Conservation (phyloP, 1,140 invertebrate genomes). For the Rhysida immarginata region DNA sequence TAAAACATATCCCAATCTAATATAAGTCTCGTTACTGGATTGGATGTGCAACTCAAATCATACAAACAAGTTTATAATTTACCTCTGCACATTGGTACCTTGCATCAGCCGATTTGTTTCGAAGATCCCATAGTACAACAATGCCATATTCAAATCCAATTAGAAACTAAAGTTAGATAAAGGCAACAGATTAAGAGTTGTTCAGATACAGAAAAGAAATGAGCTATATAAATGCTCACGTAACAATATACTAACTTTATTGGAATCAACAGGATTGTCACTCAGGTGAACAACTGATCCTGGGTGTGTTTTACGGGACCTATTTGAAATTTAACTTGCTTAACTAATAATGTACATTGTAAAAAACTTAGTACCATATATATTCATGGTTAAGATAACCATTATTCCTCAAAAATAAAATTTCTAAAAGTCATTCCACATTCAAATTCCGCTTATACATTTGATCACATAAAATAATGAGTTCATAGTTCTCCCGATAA, state of each 20-base stretch:
- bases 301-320: slow-evolving; percentile 84
- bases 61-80: slow-evolving; percentile 12
- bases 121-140: slow-evolving; percentile 91
- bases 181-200: not conserved
- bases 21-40: not conserved
- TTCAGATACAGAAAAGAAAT: not conserved
- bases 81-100: slow-evolving; percentile 49
- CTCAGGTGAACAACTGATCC: slow-evolving; percentile 85
- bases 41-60: too few species aligned
- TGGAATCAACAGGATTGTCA: slow-evolving; percentile 87
- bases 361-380: too few species aligned
- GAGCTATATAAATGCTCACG: not conserved
- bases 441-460: too few species aligned
- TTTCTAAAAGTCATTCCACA: too few species aligned
- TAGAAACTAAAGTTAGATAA: slow-evolving; percentile 48
- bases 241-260: slow-evolving; percentile 50
- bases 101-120: slow-evolving; percentile 59
- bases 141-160: slow-evolving; percentile 92
- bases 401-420: too few species aligned
- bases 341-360: too few species aligned
- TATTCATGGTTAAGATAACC: too few species aligned
- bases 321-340: too few species aligned
- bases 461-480: too few species aligned
- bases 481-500: too few species aligned
- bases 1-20: not conserved